A percentile compares a stretch with the other conserved stretches of the same genome.
phyloP scores from a whole-genome alignment of 2,113 vertebrate species.

The Corynorhinus townsendii region DNA sequence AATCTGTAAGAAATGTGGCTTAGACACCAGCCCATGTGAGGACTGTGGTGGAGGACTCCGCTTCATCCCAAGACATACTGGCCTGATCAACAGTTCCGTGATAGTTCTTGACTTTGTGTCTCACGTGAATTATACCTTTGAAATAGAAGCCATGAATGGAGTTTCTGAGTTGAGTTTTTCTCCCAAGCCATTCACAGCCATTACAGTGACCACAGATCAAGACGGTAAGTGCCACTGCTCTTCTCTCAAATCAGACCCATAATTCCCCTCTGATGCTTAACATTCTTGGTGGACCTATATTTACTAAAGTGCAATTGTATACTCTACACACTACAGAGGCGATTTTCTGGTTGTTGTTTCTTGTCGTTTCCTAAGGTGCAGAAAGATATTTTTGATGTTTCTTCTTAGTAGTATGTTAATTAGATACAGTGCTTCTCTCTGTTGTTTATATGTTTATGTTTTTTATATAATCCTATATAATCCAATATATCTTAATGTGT shows the following conservation, averaged over 20 bases:
- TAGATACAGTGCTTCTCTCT: neutral
- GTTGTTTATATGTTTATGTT: neutral
- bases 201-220: constrained; percentile 93
- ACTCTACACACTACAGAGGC: neutral
- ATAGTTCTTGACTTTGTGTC: constrained; percentile 91
- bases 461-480: neutral
- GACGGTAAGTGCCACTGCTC: constrained; percentile 86
- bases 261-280: neutral
- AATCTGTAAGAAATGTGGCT: constrained; percentile 91
- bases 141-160: constrained; percentile 93
- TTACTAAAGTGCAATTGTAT: rapidly evolving
- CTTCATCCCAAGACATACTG: constrained; percentile 89
- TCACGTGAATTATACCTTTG: constrained; percentile 96
- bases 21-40: constrained; percentile 84
- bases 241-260: constrained; percentile 11
- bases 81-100: constrained; percentile 90
- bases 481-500: neutral
- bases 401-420: neutral
- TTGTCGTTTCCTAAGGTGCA: neutral
- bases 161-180: constrained; percentile 91
- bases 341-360: neutral
- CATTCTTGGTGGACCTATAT: neutral
- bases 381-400: neutral
- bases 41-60: constrained; percentile 92
- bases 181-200: constrained; percentile 89